These are phyloP conservation scores for Nesospiza acunhae DNA, from an alignment of 2,113 vertebrate genomes.

Conservation along the genomic window DNA sequence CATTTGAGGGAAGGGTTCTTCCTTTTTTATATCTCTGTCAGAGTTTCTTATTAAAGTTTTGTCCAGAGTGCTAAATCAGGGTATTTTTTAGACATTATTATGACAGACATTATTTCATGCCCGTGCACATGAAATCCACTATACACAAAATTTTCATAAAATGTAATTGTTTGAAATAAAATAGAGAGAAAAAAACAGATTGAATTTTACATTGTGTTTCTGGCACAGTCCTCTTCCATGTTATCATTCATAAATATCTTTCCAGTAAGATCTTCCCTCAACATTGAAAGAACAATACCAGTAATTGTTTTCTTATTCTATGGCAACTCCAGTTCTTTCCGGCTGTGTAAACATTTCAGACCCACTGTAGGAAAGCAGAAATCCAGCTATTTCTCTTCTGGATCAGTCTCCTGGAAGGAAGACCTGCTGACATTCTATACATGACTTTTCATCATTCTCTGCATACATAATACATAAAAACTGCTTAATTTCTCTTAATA, in stretches of 20 bases:
- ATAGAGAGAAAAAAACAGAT: background rate
- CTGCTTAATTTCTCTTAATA: background rate
- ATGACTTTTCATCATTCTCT: background rate
- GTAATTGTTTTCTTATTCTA: background rate
- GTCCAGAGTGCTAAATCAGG: background rate
- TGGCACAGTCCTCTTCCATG: background rate
- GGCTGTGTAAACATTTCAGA: background rate
- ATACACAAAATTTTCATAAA: background rate
- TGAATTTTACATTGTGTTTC: background rate
- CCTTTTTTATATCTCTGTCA: background rate
- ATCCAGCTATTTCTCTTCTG: background rate
- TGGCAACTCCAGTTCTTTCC: background rate
- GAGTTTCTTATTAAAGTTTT: background rate
- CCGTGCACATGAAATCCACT: background rate
- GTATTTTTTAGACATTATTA: background rate
- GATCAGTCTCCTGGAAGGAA: background rate
- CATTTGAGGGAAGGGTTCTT: background rate
- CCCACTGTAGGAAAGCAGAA: background rate
- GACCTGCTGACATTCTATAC: background rate
- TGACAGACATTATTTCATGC: background rate
- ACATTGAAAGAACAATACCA: background rate
- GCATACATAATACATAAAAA: background rate
- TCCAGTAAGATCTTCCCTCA: slow-evolving; percentile 1
- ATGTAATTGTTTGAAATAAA: background rate
- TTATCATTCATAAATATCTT: background rate